phyloP scores from a whole-genome alignment of 1,140 invertebrate genomes.

The Drosophila pruinosa region DNA sequence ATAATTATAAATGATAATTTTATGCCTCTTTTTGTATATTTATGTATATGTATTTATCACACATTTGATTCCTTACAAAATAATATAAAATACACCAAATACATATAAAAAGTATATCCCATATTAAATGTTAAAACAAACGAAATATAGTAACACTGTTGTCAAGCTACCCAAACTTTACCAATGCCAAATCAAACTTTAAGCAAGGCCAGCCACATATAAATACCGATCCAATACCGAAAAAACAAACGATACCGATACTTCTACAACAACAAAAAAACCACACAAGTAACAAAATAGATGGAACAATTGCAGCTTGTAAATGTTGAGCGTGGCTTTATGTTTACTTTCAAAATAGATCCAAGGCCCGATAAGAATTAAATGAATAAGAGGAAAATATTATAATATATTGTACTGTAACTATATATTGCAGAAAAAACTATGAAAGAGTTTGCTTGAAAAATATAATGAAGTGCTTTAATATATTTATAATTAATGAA shows the following conservation, averaged over 20 bases:
- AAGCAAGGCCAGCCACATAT: not conserved
- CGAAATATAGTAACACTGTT: constrained; percentile 1
- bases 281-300: not conserved
- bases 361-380: not conserved
- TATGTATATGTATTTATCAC: constrained; percentile 23
- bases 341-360: not conserved
- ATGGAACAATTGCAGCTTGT: not conserved
- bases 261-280: not conserved
- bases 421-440: not conserved
- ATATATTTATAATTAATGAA: not conserved
- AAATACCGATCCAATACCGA: constrained; percentile 2
- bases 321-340: not conserved
- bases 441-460: constrained; percentile 1
- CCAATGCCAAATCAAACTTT: not conserved
- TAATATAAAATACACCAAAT: not conserved
- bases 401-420: not conserved
- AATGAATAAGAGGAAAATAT: not conserved
- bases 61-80: constrained; percentile 2
- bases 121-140: constrained; percentile 12
- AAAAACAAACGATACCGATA: not conserved
- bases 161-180: not conserved
- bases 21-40: constrained; percentile 17
- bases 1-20: constrained; percentile 31
- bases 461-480: not conserved
- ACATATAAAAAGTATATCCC: constrained; percentile 7